These are phyloP conservation scores for Grapholita molesta DNA, from an alignment of 1,140 invertebrate genomes.

Conservation along the genomic window DNA sequence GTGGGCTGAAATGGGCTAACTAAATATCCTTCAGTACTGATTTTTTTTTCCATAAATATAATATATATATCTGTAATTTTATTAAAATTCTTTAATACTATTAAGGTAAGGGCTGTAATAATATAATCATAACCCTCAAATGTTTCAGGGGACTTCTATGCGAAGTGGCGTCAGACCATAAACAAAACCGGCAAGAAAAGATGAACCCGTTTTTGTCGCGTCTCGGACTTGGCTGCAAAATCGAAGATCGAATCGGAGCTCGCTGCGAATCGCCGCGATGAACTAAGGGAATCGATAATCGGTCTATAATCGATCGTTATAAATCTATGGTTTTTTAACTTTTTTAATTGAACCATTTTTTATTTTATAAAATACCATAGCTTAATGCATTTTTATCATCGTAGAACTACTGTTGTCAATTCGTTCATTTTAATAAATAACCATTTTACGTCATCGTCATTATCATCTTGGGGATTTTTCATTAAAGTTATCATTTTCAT, in stretches of 20 bases:
- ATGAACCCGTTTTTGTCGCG: slow-evolving; percentile 43
- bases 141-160: slow-evolving; percentile 50
- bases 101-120: too few species aligned
- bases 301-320: background rate
- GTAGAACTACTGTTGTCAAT: background rate
- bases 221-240: slow-evolving; percentile 48
- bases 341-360: slow-evolving; percentile 5
- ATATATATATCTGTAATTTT: too few species aligned
- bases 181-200: slow-evolving; percentile 73
- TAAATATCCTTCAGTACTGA: too few species aligned
- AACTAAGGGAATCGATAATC: background rate
- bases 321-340: background rate
- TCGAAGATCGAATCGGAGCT: slow-evolving; percentile 1
- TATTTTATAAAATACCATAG: background rate
- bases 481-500: background rate
- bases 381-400: background rate
- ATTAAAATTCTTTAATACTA: too few species aligned
- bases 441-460: background rate
- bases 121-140: background rate
- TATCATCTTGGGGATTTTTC: background rate
- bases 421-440: background rate
- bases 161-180: slow-evolving; percentile 64
- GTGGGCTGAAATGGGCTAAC: too few species aligned
- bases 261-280: background rate
- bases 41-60: too few species aligned